A percentile compares a stretch with the other conserved stretches of the same genome.
Evolutionary conservation across 2,888 invertebrate genomes (phyloP).

Genomic region (Urechis unicinctus): DNA sequence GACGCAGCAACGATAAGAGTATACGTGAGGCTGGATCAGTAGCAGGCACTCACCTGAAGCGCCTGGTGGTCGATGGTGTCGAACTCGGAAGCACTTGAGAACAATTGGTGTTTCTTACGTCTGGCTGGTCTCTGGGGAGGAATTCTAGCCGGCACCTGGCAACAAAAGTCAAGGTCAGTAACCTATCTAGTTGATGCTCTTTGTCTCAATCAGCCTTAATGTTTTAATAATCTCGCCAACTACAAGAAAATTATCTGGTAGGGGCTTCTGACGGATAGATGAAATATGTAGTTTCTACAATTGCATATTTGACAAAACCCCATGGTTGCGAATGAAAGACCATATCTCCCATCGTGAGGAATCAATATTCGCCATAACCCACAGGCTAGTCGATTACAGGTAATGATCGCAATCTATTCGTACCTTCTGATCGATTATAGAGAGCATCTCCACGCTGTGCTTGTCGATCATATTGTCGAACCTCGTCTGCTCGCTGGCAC

Average conservation of each 20-base stretch:
- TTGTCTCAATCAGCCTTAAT: too few species aligned
- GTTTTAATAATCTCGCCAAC: too few species aligned
- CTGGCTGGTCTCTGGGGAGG: slow-evolving; percentile 68
- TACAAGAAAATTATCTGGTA: too few species aligned
- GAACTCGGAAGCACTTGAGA: slow-evolving; percentile 88
- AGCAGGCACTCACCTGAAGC: too few species aligned
- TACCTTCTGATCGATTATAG: slow-evolving; percentile 23
- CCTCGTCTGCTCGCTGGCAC: slow-evolving; percentile 8
- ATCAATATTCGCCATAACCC: too few species aligned
- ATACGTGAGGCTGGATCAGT: too few species aligned
- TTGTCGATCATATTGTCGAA: slow-evolving; percentile 17
- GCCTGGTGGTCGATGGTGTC: slow-evolving; percentile 92
- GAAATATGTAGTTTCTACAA: not conserved
- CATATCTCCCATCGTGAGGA: not conserved
- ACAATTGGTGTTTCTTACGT: slow-evolving; percentile 86
- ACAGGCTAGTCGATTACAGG: not conserved
- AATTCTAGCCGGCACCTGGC: slow-evolving; percentile 7
- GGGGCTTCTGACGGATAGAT: too few species aligned
- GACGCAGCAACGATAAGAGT: too few species aligned
- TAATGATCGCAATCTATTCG: not conserved
- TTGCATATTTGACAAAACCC: not conserved
- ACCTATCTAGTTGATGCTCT: too few species aligned
- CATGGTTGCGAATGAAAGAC: not conserved
- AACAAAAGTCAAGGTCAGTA: not conserved
- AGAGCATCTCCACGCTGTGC: slow-evolving; percentile 20